Evolutionary conservation across 2,797 vertebrate genomes (phyloP), one percentile per base, ranked within the genome.

Genomic region (Vireo griseus): DNA sequence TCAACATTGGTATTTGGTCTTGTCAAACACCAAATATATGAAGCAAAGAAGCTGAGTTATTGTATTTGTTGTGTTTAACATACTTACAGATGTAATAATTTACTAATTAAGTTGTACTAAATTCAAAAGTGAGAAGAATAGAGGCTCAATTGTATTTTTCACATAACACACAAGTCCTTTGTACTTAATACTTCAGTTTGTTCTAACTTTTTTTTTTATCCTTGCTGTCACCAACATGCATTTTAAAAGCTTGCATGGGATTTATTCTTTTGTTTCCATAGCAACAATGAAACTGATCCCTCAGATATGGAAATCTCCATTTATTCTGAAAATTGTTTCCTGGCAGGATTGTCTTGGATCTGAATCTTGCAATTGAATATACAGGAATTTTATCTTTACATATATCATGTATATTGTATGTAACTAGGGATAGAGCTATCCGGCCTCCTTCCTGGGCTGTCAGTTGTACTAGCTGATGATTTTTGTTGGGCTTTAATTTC

Each of bases 261-360:
- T 96, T 95, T 95, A 75, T 85, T 94, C 31, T 77, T 87, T 93
- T 85, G 88, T 96, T 97, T 95, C 94, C 88, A 93, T 96, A 62
- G 86, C 47, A 97, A 79, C 95, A 90, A 76, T 90, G 93, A 88
- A 51, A 72, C 54, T 73, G 67, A 93, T 91, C 79, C 76, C 68
- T 95, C 63, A 88, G 94, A 94, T 97, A 86, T 33, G 33, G 69
- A 94, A 94, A 97, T 92, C n/a, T 94, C 69, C 37, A 77, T 95
- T 95, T 95, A 73, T 93, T 91, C 65, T 85, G n/a, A 89, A 76
- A 81, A 66, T 61, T 42, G 28, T 83, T 94, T 83, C 55, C 65
- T 84, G 42, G 42, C 25, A 90, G 90, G 80, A 92, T 87, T 87
- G 40, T 57, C 52, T 95, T 85, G 68, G 35, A 87, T 67, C 29